Evolutionary conservation across 2,888 invertebrate species (phyloP), one percentile per base, ranked within the genome.

Genomic region (Conus canariensis): DNA sequence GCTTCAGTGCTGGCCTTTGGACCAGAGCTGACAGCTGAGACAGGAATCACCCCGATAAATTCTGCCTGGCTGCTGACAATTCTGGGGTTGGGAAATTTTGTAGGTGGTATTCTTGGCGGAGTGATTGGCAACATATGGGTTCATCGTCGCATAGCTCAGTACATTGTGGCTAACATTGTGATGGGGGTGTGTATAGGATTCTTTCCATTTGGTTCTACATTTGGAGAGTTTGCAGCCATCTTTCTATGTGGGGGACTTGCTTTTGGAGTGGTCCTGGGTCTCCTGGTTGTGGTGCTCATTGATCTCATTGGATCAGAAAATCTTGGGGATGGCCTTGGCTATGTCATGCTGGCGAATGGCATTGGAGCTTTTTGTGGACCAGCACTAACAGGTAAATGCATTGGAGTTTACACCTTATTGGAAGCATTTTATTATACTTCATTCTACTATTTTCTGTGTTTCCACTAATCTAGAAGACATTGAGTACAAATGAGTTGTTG

Each of bases 311-410:
- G 94, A 2, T 91, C 92, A 6, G 91, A 93, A 87, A 93, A 92
- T n/a, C 91, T 95, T 12, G 93, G 94, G 8, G 93, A 94, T 90
- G 95, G 94, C 9, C 92, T 94, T 85, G 95, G 95, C 10, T 95
- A 94, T 90, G 92, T 95, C 8, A 94, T 95, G 94, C 88, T 95
- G 77, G 92, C 94, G 67, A 95, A 95, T 94, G 95, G 95, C 10
- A 89, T 95, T 59, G 95, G 95, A 56, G 91, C 93, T 83, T 94
- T 94, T 64, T 60, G 92, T 82, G 94, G 94, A 77, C 94, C 94
- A 10, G 93, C 94, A 30, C 1, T 94, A 3, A 93, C 94, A 92
- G 94, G 95, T 95, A 92, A 56, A 58, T 56, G 3, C 19, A 56
- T 83, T 89, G 80, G 19, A 70, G 30, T 59, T 74, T 64, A 64